Evolutionary conservation across 2,888 invertebrate genomes (phyloP), one percentile per base, ranked within the genome.

Genomic region (Drosophila merina): DNA sequence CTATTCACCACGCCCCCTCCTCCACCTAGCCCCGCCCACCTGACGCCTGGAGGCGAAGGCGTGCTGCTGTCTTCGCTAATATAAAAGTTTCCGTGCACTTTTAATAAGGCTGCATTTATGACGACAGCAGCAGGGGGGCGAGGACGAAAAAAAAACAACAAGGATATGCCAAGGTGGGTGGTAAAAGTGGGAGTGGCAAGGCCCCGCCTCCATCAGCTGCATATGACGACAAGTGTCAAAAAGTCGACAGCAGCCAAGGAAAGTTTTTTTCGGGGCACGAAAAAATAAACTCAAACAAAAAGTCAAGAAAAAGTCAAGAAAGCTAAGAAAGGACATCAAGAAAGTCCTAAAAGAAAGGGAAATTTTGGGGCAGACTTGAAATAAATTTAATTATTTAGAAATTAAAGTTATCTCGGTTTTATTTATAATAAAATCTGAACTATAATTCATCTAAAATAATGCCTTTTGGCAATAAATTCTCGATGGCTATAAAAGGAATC

Each of bases 101-200:
- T 81, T 86, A 81, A 81, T 81, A 81, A 84, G 87, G 85, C 87
- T 63, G 81, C 81, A 81, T 76, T 84, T 79, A 83, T 77, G 80
- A 62, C 64, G 81, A 64, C 67, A 64, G 63, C 40, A 20, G 40
- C 3, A 20, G 8, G 3, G 33, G 40, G 10, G 20, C n/a, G 20
- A 33, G 26, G 33, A 33, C 9, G 10, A 33, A 9, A 33, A n/a
- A n/a, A 60, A 49, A 62, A 50, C 28, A 38, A 31, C 52, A 20
- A n/a, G 8, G n/a, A 26, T 9, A 9, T 5, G 14, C 6, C 25
- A 1, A 12, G 4, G 12, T 50, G 14, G 33, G 25, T 8, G 25
- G 26, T 20, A 2, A 44, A 7, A 5, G 38, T 2, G 25, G 26
- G 12, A 7, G 30, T 4, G 26, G 28, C 26, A 44, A 9, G 9